Percentiles rank a stretch among this genome's conserved stretches.
Conservation (phyloP, 2,113 vertebrate genomes). For the Tragelaphus imberbis region DNA sequence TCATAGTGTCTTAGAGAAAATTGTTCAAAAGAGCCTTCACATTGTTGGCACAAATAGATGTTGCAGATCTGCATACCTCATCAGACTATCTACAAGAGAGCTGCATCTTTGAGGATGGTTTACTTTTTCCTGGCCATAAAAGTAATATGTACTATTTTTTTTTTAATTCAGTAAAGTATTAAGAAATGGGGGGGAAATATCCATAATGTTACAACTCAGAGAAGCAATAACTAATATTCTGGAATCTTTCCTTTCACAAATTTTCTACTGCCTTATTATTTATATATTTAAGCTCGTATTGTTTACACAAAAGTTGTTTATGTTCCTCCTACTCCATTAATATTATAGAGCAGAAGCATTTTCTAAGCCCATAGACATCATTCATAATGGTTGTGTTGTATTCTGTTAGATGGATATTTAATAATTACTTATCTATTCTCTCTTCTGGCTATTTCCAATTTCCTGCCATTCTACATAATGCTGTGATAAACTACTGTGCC, state of each 20-base stretch:
- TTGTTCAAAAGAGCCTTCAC: not conserved
- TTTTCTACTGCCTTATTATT: not conserved
- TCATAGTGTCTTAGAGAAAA: not conserved
- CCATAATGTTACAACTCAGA: not conserved
- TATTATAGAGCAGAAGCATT: not conserved
- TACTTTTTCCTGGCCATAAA: not conserved
- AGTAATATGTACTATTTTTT: not conserved
- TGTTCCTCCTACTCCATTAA: not conserved
- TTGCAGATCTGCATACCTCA: not conserved
- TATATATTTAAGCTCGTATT: not conserved
- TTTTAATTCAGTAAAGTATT: not conserved
- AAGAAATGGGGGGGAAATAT: not conserved
- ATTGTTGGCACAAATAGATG: not conserved
- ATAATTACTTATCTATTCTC: not conserved
- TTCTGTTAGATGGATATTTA: not conserved
- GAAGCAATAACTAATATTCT: not conserved
- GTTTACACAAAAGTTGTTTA: not conserved
- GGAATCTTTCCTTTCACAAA: not conserved
- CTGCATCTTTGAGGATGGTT: not conserved
- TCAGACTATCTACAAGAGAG: not conserved
- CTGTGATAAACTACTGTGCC: not conserved
- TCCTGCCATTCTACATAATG: not conserved
- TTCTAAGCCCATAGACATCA: not conserved
- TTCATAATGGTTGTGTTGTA: not conserved
- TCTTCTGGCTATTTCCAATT: not conserved